phyloP scores from a whole-genome alignment of 1,140 invertebrate genomes.

The Aporrectodea caliginosa region DNA sequence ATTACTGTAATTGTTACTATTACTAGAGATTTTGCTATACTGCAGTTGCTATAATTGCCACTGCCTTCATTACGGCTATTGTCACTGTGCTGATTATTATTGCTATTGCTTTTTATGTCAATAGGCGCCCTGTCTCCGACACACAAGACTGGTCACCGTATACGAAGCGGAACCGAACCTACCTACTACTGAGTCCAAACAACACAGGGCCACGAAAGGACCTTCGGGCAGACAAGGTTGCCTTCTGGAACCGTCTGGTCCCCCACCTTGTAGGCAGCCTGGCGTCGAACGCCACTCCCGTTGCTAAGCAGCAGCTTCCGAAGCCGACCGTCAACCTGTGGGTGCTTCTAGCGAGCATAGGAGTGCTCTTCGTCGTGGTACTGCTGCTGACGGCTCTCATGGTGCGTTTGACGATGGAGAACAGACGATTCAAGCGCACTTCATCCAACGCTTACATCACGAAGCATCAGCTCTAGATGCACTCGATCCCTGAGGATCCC shows the following conservation, averaged over 20 bases:
- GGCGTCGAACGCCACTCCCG: not conserved
- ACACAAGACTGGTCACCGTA: not conserved
- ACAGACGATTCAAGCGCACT: not conserved
- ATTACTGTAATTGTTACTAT: not conserved
- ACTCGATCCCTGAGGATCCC: too few species aligned
- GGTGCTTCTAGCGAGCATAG: not conserved
- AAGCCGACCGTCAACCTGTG: not conserved
- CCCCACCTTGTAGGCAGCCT: not conserved
- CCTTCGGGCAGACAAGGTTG: not conserved
- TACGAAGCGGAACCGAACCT: not conserved
- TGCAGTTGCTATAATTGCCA: not conserved
- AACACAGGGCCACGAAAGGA: not conserved
- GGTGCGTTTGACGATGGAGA: not conserved
- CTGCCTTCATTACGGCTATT: not conserved
- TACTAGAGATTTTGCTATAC: too few species aligned
- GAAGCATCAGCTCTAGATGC: not conserved
- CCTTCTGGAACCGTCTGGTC: not conserved
- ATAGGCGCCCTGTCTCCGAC: not conserved
- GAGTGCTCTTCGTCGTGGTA: not conserved
- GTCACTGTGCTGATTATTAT: not conserved
- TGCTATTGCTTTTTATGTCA: not conserved
- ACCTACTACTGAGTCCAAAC: not conserved
- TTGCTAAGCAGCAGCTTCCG: not conserved
- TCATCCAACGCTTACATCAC: not conserved
- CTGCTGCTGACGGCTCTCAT: not conserved